Evolutionary conservation across 2,113 vertebrate species (phyloP).

Genomic region (Ammodytes dubius): DNA sequence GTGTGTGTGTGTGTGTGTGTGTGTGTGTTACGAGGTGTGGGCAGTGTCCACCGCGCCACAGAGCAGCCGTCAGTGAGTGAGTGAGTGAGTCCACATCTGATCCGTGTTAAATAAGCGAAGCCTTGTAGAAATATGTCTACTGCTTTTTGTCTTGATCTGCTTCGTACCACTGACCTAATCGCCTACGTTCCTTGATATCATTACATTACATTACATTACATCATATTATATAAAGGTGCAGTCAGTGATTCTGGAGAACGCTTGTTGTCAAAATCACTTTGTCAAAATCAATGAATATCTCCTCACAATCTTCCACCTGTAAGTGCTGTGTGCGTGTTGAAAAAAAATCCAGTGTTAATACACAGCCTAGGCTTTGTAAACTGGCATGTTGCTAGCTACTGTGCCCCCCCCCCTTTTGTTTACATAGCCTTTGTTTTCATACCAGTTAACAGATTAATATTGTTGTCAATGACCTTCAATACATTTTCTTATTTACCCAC

Average conservation of each 20-base stretch:
- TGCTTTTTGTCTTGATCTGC: not conserved
- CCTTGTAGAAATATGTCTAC: not conserved
- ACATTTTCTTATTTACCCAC: not conserved
- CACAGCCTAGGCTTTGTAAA: no score
- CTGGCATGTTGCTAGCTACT: no score
- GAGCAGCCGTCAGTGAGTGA: not conserved
- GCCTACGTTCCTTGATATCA: not conserved
- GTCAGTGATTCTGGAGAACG: no score
- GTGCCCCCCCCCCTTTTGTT: no score
- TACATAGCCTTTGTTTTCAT: no score
- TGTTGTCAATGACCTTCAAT: not conserved
- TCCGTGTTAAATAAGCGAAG: not conserved
- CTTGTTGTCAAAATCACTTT: no score
- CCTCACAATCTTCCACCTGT: no score
- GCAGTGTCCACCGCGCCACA: constrained; percentile 13
- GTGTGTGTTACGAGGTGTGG: constrained; percentile 44
- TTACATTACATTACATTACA: not conserved
- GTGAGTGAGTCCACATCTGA: constrained; percentile 17
- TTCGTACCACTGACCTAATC: not conserved
- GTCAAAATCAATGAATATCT: no score
- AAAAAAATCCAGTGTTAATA: no score
- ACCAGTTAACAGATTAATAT: no score
- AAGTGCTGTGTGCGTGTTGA: no score
- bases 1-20: not conserved
- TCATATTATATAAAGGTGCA: no score